Percentiles rank a stretch among this genome's conserved stretches.
Conservation (phyloP, 2,797 vertebrate genomes). For the Tenualosa ilisha region DNA sequence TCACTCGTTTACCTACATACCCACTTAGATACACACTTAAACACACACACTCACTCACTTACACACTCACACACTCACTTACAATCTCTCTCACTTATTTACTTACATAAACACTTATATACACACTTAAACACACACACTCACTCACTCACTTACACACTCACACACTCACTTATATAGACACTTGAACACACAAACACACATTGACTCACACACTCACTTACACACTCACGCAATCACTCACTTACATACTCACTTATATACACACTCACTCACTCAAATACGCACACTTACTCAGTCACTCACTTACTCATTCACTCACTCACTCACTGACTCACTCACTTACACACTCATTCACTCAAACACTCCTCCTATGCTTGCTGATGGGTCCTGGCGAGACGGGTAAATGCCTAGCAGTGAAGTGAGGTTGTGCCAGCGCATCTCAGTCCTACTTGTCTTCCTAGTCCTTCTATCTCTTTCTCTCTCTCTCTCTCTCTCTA, state of each 20-base stretch:
- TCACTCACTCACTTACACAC: not conserved
- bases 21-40: too few relatives aligned
- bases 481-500: too few relatives aligned
- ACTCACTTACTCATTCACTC: not conserved
- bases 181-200: not conserved
- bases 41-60: too few relatives aligned
- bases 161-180: not conserved
- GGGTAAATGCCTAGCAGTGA: not conserved
- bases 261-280: too few relatives aligned
- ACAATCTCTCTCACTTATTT: not conserved
- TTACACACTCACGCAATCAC: too few relatives aligned
- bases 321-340: not conserved
- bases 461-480: too few relatives aligned
- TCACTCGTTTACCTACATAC: too few relatives aligned
- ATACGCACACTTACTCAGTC: too few relatives aligned
- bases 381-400: not conserved
- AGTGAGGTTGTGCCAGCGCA: not conserved
- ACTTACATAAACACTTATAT: not conserved
- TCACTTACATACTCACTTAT: too few relatives aligned
- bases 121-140: not conserved
- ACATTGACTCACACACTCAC: too few relatives aligned
- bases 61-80: not conserved
- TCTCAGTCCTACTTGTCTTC: not conserved
- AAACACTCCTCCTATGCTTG: not conserved
- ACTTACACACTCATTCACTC: not conserved